Conservation (phyloP, 2,797 vertebrate species). For the Myotis vivesi region DNA sequence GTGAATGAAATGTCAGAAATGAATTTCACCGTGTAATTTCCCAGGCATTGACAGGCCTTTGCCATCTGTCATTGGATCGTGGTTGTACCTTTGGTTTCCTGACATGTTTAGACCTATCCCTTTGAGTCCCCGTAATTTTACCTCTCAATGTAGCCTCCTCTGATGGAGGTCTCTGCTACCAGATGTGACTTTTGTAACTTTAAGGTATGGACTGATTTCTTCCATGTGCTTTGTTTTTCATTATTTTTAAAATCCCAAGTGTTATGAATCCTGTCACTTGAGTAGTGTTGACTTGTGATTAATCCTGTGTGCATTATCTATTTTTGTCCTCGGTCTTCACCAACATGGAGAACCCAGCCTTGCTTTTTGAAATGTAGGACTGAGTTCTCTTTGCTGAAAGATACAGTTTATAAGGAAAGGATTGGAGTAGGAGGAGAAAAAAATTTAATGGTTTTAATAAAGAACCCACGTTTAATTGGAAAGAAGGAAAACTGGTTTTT, state of each 20-base stretch:
- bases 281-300: conserved; percentile 27
- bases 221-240: conserved; percentile 39
- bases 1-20: conserved; percentile 77
- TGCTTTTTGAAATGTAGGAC: not conserved
- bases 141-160: conserved; percentile 20
- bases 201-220: conserved; percentile 4
- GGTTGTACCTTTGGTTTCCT: conserved; percentile 69
- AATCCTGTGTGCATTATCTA: not conserved
- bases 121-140: conserved; percentile 53
- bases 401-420: not conserved
- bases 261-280: conserved; percentile 34
- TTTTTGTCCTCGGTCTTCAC: conserved; percentile 26
- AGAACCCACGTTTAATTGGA: conserved; percentile 64
- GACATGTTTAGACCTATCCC: conserved; percentile 64
- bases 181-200: not conserved
- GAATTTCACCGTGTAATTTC: conserved; percentile 70
- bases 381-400: not conserved
- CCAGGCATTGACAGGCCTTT: conserved; percentile 61
- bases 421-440: not conserved
- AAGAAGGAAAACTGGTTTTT: conserved; percentile 60
- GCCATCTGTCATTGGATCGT: conserved; percentile 59
- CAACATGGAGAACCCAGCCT: not conserved
- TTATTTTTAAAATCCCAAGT: conserved; percentile 54
- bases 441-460: not conserved
- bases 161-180: not conserved